A percentile compares a stretch with the other conserved stretches of the same genome.
These are phyloP conservation scores for Bimastos eiseni DNA, from an alignment of 2,888 invertebrate species.

Conservation along the genomic window DNA sequence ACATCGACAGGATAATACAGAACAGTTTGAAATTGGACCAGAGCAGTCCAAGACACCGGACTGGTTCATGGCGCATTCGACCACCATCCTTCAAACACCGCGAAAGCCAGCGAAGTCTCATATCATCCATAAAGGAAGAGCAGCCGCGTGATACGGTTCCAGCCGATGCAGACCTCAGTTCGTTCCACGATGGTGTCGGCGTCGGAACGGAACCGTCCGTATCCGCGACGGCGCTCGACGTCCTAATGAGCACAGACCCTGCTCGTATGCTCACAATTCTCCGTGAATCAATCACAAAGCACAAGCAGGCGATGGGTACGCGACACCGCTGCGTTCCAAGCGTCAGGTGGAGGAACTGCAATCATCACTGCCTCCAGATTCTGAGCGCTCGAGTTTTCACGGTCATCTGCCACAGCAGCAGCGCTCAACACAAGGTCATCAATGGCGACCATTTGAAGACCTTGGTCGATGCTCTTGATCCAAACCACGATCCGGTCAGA, in stretches of 20 bases:
- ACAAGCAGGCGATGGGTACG: conserved; percentile 66
- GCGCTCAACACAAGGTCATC: conserved; percentile 56
- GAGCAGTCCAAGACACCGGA: not conserved
- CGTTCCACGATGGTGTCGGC: not conserved
- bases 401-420: conserved; percentile 66
- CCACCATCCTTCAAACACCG: conserved; percentile 27
- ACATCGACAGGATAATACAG: conserved; percentile 24
- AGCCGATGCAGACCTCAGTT: not conserved
- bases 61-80: not conserved
- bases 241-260: conserved; percentile 61
- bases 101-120: conserved; percentile 32
- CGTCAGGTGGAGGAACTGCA: conserved; percentile 68
- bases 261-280: conserved; percentile 67
- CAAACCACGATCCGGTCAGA: conserved; percentile 70
- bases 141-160: not conserved
- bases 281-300: conserved; percentile 69
- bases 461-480: conserved; percentile 68
- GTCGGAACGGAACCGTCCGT: not conserved
- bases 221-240: conserved; percentile 53
- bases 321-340: conserved; percentile 70
- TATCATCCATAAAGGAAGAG: conserved; percentile 20
- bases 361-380: conserved; percentile 69
- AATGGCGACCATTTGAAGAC: conserved; percentile 68
- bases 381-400: conserved; percentile 68
- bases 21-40: conserved; percentile 28